phyloP scores from a whole-genome alignment of 2,888 invertebrate genomes.

The Noctua fimbriata region DNA sequence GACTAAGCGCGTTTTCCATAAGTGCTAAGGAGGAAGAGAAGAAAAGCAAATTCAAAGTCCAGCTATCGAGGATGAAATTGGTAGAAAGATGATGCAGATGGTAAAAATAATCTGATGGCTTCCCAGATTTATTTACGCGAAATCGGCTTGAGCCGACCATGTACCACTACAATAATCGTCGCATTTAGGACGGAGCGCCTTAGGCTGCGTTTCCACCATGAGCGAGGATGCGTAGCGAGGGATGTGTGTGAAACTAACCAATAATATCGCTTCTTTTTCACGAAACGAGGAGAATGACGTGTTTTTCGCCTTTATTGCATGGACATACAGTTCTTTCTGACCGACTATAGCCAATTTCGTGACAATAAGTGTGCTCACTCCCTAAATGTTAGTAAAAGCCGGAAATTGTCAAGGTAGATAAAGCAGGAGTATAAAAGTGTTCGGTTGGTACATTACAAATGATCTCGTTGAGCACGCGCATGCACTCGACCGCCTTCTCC shows the following conservation, averaged over 20 bases:
- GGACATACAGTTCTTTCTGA: not conserved
- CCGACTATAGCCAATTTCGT: not conserved
- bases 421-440: conserved; percentile 24
- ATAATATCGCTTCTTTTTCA: too few relatives aligned
- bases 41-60: not conserved
- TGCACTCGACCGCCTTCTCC: conserved; percentile 99
- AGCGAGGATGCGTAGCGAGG: too few relatives aligned
- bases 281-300: not conserved
- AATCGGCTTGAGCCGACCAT: not conserved
- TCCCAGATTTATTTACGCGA: not conserved
- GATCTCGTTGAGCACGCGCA: conserved; percentile 99
- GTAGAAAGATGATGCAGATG: not conserved
- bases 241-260: too few relatives aligned
- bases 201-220: too few relatives aligned
- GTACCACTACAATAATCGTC: not conserved
- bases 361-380: not conserved
- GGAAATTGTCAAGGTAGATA: not conserved
- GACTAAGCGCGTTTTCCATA: not conserved
- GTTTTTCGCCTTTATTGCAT: not conserved
- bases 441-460: conserved; percentile 93
- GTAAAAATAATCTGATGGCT: not conserved
- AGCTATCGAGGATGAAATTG: not conserved
- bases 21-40: not conserved
- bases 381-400: not conserved
- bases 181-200: not conserved